Conservation (phyloP, 2,797 vertebrate genomes). For the Macropodus opercularis region DNA sequence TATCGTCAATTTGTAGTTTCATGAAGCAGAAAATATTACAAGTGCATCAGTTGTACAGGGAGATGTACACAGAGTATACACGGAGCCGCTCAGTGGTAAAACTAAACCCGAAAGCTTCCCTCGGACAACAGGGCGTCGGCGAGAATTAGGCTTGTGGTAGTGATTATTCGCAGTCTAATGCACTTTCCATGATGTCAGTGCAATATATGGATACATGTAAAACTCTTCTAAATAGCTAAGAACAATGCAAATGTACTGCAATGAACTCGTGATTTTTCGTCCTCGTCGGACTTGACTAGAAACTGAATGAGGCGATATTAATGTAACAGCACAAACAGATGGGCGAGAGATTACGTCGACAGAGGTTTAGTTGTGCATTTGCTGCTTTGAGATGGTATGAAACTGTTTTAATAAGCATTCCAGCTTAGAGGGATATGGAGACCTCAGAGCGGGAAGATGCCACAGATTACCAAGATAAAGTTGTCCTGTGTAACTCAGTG, state of each 20-base stretch:
- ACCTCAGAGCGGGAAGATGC: conserved; percentile 59
- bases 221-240: conserved; percentile 21
- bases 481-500: conserved; percentile 51
- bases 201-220: conserved; percentile 17
- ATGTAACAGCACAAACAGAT: conserved; percentile 55
- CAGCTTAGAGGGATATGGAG: conserved; percentile 63
- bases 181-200: conserved; percentile 49
- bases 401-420: conserved; percentile 61
- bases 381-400: conserved; percentile 49
- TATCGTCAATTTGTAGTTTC: conserved; percentile 30
- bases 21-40: conserved; percentile 39
- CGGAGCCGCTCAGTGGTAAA: conserved; percentile 47
- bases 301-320: conserved; percentile 42
- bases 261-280: too few species aligned
- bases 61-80: too few species aligned
- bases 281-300: conserved; percentile 41
- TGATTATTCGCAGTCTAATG: conserved; percentile 60
- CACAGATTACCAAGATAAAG: conserved; percentile 62
- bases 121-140: conserved; percentile 59
- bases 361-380: conserved; percentile 62
- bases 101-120: conserved; percentile 70
- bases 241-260: conserved; percentile 5
- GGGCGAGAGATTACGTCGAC: conserved; percentile 54
- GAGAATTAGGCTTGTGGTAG: conserved; percentile 66
- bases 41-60: background rate